phyloP scores from a whole-genome alignment of 35 echinoderm and acorn worm species.

The Patiria miniata region DNA sequence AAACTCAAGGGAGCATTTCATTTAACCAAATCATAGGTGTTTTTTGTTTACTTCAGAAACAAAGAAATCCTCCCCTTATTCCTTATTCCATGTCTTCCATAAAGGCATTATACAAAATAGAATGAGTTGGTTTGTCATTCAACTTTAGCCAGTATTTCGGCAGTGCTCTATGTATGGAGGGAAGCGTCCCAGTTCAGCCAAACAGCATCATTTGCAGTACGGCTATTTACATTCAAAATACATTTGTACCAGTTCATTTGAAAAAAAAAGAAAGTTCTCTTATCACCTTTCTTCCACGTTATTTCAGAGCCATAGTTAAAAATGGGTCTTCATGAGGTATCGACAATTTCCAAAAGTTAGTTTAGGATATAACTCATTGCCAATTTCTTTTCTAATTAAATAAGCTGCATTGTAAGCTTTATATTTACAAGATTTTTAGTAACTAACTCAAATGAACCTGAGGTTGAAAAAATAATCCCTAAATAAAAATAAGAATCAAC shows the following conservation, averaged over 20 bases:
- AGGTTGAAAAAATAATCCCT: background rate
- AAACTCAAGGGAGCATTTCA: background rate
- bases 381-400: no score
- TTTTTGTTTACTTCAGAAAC: background rate
- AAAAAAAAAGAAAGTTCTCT: background rate
- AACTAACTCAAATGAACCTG: background rate
- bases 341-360: background rate
- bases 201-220: background rate
- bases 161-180: background rate
- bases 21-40: background rate
- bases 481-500: background rate
- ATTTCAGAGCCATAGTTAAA: background rate
- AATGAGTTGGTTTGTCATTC: background rate
- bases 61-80: background rate
- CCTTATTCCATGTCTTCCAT: background rate
- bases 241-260: background rate
- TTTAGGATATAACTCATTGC: background rate
- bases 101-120: background rate
- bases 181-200: background rate
- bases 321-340: background rate
- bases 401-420: no score
- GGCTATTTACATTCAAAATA: background rate
- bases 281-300: background rate
- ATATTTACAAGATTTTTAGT: background rate
- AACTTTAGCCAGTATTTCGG: background rate